Evolutionary conservation across 2,888 invertebrate genomes (phyloP).

Genomic region (Perdita meconis): DNA sequence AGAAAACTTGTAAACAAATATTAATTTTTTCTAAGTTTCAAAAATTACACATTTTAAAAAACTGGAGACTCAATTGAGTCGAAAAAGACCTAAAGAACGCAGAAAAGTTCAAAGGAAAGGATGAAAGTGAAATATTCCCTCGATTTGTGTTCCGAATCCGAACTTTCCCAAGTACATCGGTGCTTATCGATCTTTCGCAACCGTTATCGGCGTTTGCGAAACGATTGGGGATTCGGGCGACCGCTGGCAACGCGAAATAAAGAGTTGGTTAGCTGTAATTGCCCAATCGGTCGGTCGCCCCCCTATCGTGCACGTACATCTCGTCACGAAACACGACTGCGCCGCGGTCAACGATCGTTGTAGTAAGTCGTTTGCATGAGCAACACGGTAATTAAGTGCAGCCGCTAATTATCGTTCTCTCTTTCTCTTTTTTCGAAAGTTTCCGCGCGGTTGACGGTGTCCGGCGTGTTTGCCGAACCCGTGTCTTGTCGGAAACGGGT

Average conservation of each 20-base stretch:
- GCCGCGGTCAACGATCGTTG: conserved; percentile 63
- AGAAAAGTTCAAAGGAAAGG: too few relatives aligned
- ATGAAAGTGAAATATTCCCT: too few relatives aligned
- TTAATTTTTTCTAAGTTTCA: too few relatives aligned
- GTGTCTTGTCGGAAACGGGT: conserved; percentile 11
- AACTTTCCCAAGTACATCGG: too few relatives aligned
- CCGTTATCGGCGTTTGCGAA: not conserved
- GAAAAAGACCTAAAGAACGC: too few relatives aligned
- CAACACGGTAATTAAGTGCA: conserved; percentile 70
- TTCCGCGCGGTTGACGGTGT: conserved; percentile 33
- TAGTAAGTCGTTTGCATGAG: conserved; percentile 68
- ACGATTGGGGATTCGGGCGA: conserved; percentile 13
- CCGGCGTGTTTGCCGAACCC: conserved; percentile 31
- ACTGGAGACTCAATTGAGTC: too few relatives aligned
- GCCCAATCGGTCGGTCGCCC: conserved; percentile 63
- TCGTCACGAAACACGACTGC: conserved; percentile 71
- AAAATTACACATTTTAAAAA: too few relatives aligned
- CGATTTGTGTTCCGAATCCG: too few relatives aligned
- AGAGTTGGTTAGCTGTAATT: conserved; percentile 59
- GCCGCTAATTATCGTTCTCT: conserved; percentile 50
- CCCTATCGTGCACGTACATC: conserved; percentile 74
- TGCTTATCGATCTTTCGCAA: too few relatives aligned
- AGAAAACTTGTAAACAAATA: too few relatives aligned
- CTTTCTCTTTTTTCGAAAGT: conserved; percentile 27
- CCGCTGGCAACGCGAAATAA: conserved; percentile 15